These are phyloP conservation scores for Cichladusa arquata DNA, from an alignment of 2,113 vertebrate genomes.

Conservation along the genomic window DNA sequence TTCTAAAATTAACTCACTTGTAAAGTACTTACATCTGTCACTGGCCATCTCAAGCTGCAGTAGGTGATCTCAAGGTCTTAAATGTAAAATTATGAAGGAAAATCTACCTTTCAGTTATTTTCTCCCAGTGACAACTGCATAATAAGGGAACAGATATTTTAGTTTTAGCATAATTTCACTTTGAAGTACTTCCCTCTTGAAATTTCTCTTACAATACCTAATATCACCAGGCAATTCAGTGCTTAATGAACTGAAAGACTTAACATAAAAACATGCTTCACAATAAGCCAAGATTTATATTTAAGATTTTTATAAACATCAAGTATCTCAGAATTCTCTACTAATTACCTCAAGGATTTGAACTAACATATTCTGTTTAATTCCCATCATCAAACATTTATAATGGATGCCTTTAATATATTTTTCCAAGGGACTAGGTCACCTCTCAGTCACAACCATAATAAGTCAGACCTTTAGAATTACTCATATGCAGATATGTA, in stretches of 20 bases:
- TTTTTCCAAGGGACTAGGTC: not conserved
- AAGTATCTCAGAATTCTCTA: not conserved
- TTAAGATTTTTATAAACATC: not conserved
- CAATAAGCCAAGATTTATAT: not conserved
- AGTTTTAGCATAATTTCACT: slow-evolving; percentile 33
- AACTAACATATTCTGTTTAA: not conserved
- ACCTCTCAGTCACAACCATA: not conserved
- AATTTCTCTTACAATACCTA: not conserved
- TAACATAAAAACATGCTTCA: not conserved
- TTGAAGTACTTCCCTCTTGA: slow-evolving; percentile 20
- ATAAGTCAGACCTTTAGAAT: not conserved
- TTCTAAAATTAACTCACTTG: not conserved
- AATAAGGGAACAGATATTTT: slow-evolving; percentile 27
- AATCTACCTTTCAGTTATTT: slow-evolving; percentile 34
- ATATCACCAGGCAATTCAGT: not conserved
- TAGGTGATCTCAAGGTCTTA: slow-evolving; percentile 5
- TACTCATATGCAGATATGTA: not conserved
- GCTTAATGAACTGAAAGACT: not conserved
- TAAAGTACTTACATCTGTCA: not conserved
- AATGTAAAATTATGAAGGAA: slow-evolving; percentile 27
- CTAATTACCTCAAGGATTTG: not conserved
- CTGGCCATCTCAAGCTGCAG: not conserved
- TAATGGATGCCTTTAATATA: not conserved
- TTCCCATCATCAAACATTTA: not conserved
- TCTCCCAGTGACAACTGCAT: not conserved